phyloP scores from a whole-genome alignment of 2,113 vertebrate species.

The Myrmophylax atrothorax region DNA sequence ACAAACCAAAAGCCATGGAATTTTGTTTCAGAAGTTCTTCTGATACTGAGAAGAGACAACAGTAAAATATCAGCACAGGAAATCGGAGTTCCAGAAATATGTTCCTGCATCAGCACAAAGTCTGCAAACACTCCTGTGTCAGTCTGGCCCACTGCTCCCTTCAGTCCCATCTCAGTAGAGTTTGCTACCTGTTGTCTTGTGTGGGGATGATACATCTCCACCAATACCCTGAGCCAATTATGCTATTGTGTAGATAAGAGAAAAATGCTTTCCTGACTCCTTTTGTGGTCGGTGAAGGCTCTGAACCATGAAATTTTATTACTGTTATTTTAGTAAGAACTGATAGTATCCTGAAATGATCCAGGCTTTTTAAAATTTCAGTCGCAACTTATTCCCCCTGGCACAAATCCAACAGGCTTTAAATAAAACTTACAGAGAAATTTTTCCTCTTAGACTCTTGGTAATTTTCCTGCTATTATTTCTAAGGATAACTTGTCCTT shows the following conservation, averaged over 20 bases:
- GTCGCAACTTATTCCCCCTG: neutral
- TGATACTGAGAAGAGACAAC: neutral
- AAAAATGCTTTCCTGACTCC: neutral
- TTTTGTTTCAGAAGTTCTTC: neutral
- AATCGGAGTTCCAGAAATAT: neutral
- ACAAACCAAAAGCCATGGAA: neutral
- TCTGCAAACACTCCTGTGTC: neutral
- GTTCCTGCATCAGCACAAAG: neutral
- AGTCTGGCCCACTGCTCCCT: neutral
- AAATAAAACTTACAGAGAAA: neutral
- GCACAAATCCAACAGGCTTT: neutral
- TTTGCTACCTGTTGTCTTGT: neutral
- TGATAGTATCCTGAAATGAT: conserved; percentile 26
- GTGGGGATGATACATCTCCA: neutral
- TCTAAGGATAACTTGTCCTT: conserved; percentile 47
- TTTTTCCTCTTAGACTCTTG: neutral
- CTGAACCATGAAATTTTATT: conserved; percentile 9
- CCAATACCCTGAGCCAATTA: neutral
- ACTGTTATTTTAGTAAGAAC: conserved; percentile 17
- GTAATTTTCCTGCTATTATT: conserved; percentile 18
- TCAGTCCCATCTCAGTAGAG: neutral
- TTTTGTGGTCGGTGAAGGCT: neutral
- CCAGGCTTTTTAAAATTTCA: conserved; percentile 42
- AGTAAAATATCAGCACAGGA: neutral
- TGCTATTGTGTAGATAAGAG: neutral